Base-by-base conservation (phyloP, 2,797 vertebrate species). In the Sebastes flavidus region DNA sequence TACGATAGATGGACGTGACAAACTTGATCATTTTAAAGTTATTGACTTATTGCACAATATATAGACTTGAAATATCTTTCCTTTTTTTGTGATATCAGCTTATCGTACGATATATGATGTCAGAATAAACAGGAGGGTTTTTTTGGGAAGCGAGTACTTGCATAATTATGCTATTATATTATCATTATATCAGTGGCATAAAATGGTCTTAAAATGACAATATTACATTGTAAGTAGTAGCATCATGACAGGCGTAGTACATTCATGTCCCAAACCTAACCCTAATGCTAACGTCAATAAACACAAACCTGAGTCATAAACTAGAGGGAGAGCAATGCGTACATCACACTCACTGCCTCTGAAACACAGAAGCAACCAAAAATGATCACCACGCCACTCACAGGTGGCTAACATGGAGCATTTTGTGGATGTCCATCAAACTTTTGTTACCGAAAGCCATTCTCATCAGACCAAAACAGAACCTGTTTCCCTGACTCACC, bases 391-490 rank as follows among this genome's bases (percentile, higher is more conserved):
- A 2, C 3, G 11, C 49, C 24, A 4, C 72, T 62, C 10, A 27
- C 42, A 58, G 42, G 25, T 66, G 49, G 5, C 14, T 8, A 32
- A n/a, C 14, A 9, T 18, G 1, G 2, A 68, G 22, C 27, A 72
- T 59, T 12, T 65, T 61, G n/a, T 58, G 38, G 8, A 62, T 55
- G 63, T 38, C 36, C 56, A 52, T 81, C 68, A 62, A 65, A 62
- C 34, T 18, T 5, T 8, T 46, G 6, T 62, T 68, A 75, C 20
- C 3, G 6, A 42, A 62, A 71, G 52, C 29, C 25, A 62, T 82
- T 78, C 67, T 63, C 54, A 74, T 65, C 27, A 68, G 32, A 72
- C 56, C 59, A 56, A 72, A 68, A 63, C 36, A 16, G 10, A 24
- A 63, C 80, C 46, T 42, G 63, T 74, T 71, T 71, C 55, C 55